phyloP scores from a whole-genome alignment of 2,888 invertebrate genomes.

The Epinotia nisella region DNA sequence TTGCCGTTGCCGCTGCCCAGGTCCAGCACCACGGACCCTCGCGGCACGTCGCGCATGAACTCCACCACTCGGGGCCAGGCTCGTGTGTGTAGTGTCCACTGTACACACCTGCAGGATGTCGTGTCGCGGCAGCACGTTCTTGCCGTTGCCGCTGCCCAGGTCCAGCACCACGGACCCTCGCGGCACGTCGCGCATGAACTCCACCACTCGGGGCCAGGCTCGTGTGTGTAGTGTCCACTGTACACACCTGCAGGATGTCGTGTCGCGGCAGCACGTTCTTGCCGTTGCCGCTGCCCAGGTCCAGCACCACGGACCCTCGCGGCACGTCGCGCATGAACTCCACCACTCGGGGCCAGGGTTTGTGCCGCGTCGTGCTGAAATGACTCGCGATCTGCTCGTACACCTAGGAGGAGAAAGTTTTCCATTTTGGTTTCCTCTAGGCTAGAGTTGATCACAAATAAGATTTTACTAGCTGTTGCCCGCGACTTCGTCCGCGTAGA shows the following conservation, averaged over 20 bases:
- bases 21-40: no score
- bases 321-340: conserved; percentile 89
- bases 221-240: neutral
- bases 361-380: conserved; percentile 97
- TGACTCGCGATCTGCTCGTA: conserved; percentile 97
- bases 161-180: conserved; percentile 37
- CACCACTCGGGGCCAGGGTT: conserved; percentile 96
- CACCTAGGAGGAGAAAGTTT: conserved; percentile 82
- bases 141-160: no score
- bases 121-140: no score
- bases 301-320: conserved; percentile 90
- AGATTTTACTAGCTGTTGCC: no score
- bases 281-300: conserved; percentile 99
- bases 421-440: neutral
- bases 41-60: no score
- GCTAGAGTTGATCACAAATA: no score
- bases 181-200: no score
- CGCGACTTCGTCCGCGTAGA: no score
- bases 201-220: no score
- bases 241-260: conserved; percentile 85
- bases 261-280: conserved; percentile 92
- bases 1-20: no score
- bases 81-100: neutral
- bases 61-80: no score
- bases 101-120: neutral